Percentiles rank a stretch among this genome's conserved stretches.
These are phyloP conservation scores for Sorex maritimensis DNA, from an alignment of 2,797 vertebrate genomes.

Conservation along the genomic window DNA sequence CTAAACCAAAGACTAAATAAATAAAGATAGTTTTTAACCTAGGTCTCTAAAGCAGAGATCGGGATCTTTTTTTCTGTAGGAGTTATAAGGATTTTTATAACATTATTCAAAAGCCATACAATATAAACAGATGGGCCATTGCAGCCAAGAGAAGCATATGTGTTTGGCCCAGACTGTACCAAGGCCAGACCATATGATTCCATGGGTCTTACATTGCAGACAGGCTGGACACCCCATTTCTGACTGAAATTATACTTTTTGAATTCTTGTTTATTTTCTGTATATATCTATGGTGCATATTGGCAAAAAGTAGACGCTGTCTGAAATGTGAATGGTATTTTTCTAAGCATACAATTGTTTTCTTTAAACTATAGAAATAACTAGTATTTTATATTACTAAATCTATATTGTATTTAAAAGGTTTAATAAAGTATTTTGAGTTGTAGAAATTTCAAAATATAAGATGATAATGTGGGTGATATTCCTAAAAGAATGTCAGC, in stretches of 20 bases:
- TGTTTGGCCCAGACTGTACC: no score
- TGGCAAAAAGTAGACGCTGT: not conserved
- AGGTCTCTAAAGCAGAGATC: not conserved
- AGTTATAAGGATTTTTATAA: no score
- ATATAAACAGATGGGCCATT: no score
- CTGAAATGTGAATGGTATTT: not conserved
- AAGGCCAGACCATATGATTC: no score
- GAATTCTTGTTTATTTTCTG: slow-evolving; percentile 33
- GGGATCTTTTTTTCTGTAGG: no score
- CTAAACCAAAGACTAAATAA: slow-evolving; percentile 62
- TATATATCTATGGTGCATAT: not conserved
- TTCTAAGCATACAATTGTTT: not conserved
- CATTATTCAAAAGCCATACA: no score
- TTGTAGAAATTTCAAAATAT: slow-evolving; percentile 28
- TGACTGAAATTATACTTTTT: not conserved
- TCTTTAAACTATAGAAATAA: not conserved
- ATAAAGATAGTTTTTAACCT: slow-evolving; percentile 1
- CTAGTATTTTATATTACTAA: not conserved
- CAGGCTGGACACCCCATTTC: no score
- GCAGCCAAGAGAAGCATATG: no score
- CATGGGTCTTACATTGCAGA: no score
- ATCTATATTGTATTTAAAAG: slow-evolving; percentile 7
- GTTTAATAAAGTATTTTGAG: slow-evolving; percentile 4
- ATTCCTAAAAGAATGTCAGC: not conserved
- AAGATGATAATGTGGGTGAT: slow-evolving; percentile 14